A percentile compares a stretch with the other conserved stretches of the same genome.
These are phyloP conservation scores for Cryptops parisi DNA, from an alignment of 2,888 invertebrate genomes.

Conservation along the genomic window DNA sequence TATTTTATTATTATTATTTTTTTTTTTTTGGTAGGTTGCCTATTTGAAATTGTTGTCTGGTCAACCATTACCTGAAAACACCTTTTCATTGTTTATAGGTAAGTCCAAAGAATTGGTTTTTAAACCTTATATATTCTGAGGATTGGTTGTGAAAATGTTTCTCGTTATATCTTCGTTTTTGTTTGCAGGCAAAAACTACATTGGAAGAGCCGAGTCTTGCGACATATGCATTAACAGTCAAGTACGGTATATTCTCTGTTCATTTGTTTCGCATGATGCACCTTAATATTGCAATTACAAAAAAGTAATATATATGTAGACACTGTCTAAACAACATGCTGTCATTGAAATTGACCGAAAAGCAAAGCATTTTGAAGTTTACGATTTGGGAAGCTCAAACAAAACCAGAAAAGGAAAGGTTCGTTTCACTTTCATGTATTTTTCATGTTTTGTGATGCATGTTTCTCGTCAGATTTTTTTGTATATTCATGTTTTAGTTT, in stretches of 20 bases:
- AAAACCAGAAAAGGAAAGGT: constrained; percentile 2
- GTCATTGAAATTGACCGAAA: not conserved
- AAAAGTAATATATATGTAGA: not conserved
- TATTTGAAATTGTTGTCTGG: too few species aligned
- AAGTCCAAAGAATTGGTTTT: too few species aligned
- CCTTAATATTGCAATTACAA: not conserved
- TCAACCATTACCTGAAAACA: too few species aligned
- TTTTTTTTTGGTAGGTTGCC: too few species aligned
- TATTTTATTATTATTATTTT: too few species aligned
- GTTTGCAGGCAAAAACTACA: not conserved
- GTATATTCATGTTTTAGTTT: not conserved
- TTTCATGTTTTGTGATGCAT: too few species aligned
- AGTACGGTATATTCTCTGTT: not conserved
- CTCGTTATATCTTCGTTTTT: too few species aligned
- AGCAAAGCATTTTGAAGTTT: not conserved
- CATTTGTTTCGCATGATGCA: not conserved
- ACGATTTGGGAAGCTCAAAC: not conserved
- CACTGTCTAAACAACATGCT: not conserved
- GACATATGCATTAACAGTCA: not conserved
- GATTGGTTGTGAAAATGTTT: too few species aligned
- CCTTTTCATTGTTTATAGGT: too few species aligned
- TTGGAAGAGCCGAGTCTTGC: not conserved
- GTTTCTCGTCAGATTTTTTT: not conserved
- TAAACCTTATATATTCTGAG: too few species aligned
- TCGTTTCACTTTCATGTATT: too few species aligned